These are phyloP conservation scores for Rhea americana DNA, from an alignment of 2,113 vertebrate genomes.

Conservation along the genomic window DNA sequence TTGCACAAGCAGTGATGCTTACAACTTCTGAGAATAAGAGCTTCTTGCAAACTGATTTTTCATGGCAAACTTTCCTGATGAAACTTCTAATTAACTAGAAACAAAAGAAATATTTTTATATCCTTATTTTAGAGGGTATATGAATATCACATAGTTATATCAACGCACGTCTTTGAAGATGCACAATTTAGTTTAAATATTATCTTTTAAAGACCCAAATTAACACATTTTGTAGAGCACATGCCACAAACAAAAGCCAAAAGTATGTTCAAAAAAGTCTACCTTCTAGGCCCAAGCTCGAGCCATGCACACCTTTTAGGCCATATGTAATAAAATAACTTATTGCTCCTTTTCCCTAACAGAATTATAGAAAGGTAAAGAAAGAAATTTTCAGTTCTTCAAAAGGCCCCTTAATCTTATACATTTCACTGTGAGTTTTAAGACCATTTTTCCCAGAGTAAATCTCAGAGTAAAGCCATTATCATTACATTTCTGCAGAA, in stretches of 20 bases:
- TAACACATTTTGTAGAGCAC: not conserved
- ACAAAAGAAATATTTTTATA: slow-evolving; percentile 21
- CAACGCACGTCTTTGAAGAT: not conserved
- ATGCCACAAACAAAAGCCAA: not conserved
- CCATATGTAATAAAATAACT: not conserved
- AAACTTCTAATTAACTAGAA: not conserved
- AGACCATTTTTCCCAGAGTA: not conserved
- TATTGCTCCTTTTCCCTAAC: not conserved
- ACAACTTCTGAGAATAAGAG: slow-evolving; percentile 16
- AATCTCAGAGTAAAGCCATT: not conserved
- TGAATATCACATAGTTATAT: not conserved
- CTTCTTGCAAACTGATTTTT: not conserved
- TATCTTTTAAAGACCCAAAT: not conserved
- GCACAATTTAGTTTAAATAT: not conserved
- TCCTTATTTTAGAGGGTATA: not conserved
- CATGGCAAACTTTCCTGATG: slow-evolving; percentile 3
- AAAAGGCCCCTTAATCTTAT: not conserved
- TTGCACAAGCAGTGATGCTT: not conserved
- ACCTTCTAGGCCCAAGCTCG: no score
- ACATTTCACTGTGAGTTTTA: not conserved
- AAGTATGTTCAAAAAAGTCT: rapidly evolving
- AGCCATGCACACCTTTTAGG: not conserved
- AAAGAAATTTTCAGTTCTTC: slow-evolving; percentile 9
- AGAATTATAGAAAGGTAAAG: slow-evolving; percentile 31
- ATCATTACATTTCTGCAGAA: not conserved